Percentiles rank a stretch among this genome's conserved stretches.
These are phyloP conservation scores for Lithosia quadra DNA, from an alignment of 2,888 invertebrate genomes.

Conservation along the genomic window DNA sequence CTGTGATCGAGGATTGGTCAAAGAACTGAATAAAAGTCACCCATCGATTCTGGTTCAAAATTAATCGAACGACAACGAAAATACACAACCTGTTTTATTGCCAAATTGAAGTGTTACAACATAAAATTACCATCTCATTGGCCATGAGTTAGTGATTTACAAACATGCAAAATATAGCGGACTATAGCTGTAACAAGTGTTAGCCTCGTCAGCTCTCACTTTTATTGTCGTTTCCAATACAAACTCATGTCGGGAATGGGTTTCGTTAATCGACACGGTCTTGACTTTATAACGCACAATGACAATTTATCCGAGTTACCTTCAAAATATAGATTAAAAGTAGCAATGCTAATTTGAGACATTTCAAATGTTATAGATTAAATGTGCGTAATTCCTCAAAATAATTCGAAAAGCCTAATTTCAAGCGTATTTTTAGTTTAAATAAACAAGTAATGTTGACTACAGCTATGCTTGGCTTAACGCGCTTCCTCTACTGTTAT, in stretches of 20 bases:
- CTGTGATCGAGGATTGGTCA: neutral
- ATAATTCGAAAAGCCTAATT: neutral
- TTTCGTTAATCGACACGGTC: constrained; percentile 41
- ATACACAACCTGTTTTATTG: constrained; percentile 64
- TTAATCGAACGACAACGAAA: constrained; percentile 46
- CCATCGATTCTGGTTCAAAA: constrained; percentile 34
- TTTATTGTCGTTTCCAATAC: constrained; percentile 53
- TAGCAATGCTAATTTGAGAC: neutral
- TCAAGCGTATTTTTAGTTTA: neutral
- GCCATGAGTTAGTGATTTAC: constrained; percentile 63
- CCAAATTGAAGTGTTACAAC: constrained; percentile 62
- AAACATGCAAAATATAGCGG: constrained; percentile 58
- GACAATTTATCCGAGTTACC: constrained; percentile 22
- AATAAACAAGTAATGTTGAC: neutral
- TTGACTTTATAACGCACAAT: constrained; percentile 39
- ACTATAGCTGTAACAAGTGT: constrained; percentile 15
- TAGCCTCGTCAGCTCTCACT: constrained; percentile 72
- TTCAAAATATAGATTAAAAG: neutral
- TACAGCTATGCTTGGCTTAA: no score
- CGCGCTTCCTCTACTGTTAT: no score
- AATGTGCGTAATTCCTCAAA: no score
- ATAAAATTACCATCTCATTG: constrained; percentile 72
- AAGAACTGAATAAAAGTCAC: constrained; percentile 17
- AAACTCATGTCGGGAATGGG: constrained; percentile 43
- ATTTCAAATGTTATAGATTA: neutral